These are phyloP conservation scores for Tetragonula clypearis DNA, from an alignment of 1,140 invertebrate species.

Conservation along the genomic window DNA sequence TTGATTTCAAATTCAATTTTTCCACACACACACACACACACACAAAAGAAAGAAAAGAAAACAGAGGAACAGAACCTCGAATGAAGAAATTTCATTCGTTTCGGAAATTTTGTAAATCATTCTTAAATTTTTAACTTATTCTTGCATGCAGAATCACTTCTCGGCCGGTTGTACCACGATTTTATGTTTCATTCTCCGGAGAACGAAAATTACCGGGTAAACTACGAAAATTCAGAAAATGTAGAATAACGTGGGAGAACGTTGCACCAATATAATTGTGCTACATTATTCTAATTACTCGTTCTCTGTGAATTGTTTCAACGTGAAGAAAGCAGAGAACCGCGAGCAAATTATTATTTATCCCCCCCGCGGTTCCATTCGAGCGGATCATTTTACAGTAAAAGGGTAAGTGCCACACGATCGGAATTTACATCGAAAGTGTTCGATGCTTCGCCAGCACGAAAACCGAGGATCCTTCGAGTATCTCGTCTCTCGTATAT, in stretches of 20 bases:
- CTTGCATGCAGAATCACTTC: too few relatives aligned
- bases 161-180: too few relatives aligned
- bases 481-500: background rate
- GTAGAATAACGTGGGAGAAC: too few relatives aligned
- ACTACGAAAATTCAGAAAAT: background rate
- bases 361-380: background rate
- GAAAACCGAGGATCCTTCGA: background rate
- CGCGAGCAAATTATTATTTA: background rate
- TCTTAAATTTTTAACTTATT: too few relatives aligned
- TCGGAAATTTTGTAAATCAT: too few relatives aligned
- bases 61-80: too few relatives aligned
- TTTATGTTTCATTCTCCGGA: background rate
- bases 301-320: background rate
- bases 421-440: constrained; percentile 10
- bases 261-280: too few relatives aligned
- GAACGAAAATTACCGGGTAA: background rate
- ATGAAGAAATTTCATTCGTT: too few relatives aligned
- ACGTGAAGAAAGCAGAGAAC: background rate
- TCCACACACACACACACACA: too few relatives aligned
- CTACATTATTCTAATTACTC: background rate
- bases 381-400: background rate
- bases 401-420: background rate
- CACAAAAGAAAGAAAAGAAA: too few relatives aligned
- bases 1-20: too few relatives aligned
- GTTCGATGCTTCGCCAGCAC: constrained; percentile 7